Percentiles rank a stretch among this genome's conserved stretches.
phyloP scores from a whole-genome alignment of 2,797 vertebrate genomes.

The Sebastes trivittatus region DNA sequence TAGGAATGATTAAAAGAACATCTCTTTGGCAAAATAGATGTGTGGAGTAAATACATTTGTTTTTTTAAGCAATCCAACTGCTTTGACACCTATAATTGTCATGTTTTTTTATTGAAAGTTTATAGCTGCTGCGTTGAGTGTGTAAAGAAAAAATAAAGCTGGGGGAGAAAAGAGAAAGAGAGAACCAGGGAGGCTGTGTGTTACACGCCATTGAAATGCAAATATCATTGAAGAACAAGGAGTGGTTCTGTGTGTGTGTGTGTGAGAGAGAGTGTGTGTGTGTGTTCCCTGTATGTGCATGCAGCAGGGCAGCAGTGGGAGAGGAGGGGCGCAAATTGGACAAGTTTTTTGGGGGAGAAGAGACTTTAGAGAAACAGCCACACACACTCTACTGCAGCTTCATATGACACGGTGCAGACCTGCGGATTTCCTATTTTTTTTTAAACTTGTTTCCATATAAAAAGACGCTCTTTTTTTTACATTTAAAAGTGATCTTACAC shows the following conservation, averaged over 20 bases:
- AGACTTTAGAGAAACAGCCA: conserved; percentile 85
- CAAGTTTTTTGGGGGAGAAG: conserved; percentile 83
- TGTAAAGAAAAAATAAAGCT: conserved; percentile 75
- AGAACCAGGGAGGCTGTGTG: conserved; percentile 77
- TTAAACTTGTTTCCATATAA: not conserved
- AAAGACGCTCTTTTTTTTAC: not conserved
- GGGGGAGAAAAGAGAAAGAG: conserved; percentile 57
- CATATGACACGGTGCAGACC: conserved; percentile 72
- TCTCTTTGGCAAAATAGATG: not conserved
- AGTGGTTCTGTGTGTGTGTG: conserved; percentile 75
- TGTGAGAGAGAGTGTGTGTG: conserved; percentile 38
- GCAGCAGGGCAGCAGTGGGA: conserved; percentile 72
- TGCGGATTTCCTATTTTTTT: conserved; percentile 57
- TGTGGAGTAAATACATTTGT: too few relatives aligned
- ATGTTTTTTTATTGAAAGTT: conserved; percentile 74
- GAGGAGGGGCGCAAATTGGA: conserved; percentile 83
- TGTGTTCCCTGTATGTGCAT: conserved; percentile 73
- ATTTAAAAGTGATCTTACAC: not conserved
- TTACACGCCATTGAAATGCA: conserved; percentile 89
- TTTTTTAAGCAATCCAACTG: conserved; percentile 2
- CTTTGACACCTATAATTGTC: conserved; percentile 54
- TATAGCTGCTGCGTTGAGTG: conserved; percentile 66
- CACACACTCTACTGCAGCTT: conserved; percentile 75
- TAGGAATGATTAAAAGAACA: not conserved
- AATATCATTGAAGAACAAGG: conserved; percentile 88